phyloP scores from a whole-genome alignment of 1,140 invertebrate species.

The Eriocheir sinensis region DNA sequence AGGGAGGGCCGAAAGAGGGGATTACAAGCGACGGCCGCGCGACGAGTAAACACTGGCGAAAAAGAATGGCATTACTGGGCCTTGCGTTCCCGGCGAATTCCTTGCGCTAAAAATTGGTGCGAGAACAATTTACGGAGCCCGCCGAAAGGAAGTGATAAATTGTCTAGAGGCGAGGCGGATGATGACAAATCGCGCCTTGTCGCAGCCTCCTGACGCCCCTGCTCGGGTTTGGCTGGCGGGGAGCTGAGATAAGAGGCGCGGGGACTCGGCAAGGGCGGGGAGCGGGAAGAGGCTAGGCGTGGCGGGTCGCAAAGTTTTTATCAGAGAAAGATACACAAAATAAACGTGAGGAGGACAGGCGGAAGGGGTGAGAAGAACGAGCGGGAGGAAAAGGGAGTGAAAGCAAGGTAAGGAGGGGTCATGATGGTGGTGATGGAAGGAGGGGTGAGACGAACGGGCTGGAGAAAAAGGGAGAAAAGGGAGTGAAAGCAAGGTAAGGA shows the following conservation, averaged over 20 bases:
- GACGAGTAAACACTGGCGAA: background rate
- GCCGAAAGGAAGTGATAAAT: constrained; percentile 24
- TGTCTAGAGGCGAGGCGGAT: background rate
- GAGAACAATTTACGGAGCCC: background rate
- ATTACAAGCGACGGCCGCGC: background rate
- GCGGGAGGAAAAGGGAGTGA: background rate
- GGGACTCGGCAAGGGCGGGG: background rate
- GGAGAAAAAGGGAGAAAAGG: background rate
- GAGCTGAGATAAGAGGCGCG: too few species aligned
- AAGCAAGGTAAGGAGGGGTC: background rate
- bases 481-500: too few species aligned
- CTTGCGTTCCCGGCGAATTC: background rate
- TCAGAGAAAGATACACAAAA: background rate
- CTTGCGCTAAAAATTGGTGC: background rate
- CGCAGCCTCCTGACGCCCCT: background rate
- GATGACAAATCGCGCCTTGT: background rate
- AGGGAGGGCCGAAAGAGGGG: too few species aligned
- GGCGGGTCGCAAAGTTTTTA: background rate
- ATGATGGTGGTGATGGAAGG: background rate
- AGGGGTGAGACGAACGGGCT: background rate
- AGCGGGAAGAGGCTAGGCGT: background rate
- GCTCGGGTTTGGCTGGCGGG: background rate
- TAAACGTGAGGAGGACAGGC: too few species aligned
- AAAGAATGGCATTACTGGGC: background rate
- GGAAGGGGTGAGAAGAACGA: background rate